Base-by-base conservation (phyloP, 2,888 invertebrate genomes). In the Xanthostigma xanthostigma region DNA sequence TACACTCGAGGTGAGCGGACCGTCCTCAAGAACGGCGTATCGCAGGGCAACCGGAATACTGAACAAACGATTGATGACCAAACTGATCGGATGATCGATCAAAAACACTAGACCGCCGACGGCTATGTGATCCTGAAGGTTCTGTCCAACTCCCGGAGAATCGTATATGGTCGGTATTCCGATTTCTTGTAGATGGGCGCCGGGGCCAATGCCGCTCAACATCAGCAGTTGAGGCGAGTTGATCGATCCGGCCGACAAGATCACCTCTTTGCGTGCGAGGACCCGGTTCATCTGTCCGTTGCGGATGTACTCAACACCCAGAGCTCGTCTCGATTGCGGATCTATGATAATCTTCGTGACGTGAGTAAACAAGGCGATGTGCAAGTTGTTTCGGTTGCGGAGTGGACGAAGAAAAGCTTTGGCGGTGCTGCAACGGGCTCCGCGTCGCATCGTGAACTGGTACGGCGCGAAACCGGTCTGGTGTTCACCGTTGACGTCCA, bases 221-320 rank as follows among this genome's bases (percentile, higher is more conserved):
- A 96, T 85, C 49, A 98, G 73, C 9, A 97, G 64, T 58, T 97
- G 96, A 0, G 96, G 94, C 0, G 87, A 80, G 54, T 83, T 93
- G 51, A 98, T 82, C 1, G 96, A 83, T 0, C 97, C 97, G 0
- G 87, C 91, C 1, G 87, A 78, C 11, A 93, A 62, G 51, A 94
- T 87, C 0, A 94, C 85, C 67, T 90, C 90, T 49, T 81, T 77
- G 50, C 74, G 76, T 0, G 90, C 89, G 53, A 75, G 72, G 0
- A 80, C 79, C 0, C 73, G 72, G 58, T 77, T 77, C 13, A 72
- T 72, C 8, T 63, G 63, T 0, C 81, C 83, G 40, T 79, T 72
- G 53, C 84, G 76, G 35, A 86, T 73, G 56, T 84, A 87, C 61
- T 90, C 83, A 0, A 91, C 83, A 0, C 90, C 87, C 50, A 78